Percentiles rank a stretch among this genome's conserved stretches.
These are phyloP conservation scores for Achatina immaculata DNA, from an alignment of 1,140 invertebrate species.

Conservation along the genomic window DNA sequence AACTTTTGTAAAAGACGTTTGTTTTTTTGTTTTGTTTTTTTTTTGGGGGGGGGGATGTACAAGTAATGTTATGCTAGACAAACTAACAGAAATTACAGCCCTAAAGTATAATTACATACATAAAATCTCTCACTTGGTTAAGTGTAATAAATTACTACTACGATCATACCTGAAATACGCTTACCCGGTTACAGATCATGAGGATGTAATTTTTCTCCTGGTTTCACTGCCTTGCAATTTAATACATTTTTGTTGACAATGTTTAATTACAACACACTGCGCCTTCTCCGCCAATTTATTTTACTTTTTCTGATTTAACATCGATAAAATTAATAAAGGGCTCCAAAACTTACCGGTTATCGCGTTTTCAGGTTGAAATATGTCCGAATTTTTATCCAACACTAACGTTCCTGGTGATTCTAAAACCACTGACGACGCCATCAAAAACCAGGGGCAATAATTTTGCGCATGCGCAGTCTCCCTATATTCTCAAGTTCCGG, in stretches of 20 bases:
- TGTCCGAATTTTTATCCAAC: conserved; percentile 6
- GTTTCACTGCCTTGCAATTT: background rate
- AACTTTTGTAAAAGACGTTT: too few species aligned
- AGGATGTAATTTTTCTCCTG: background rate
- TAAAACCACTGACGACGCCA: conserved; percentile 36
- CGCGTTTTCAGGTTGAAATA: background rate
- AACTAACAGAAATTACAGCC: too few species aligned
- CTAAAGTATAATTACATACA: too few species aligned
- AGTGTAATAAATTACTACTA: too few species aligned
- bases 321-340: background rate
- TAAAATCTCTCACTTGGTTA: too few species aligned
- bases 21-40: too few species aligned
- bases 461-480: conserved; percentile 29
- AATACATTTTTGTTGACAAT: background rate
- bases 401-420: conserved; percentile 27
- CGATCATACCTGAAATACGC: background rate
- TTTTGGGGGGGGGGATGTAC: too few species aligned
- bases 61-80: too few species aligned
- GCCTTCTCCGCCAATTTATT: background rate
- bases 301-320: too few species aligned
- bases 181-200: background rate
- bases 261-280: background rate
- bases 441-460: conserved; percentile 18
- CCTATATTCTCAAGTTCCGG: conserved; percentile 7
- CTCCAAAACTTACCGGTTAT: conserved; percentile 26